Evolutionary conservation across 2,888 invertebrate genomes (phyloP), one percentile per base, ranked within the genome.

Genomic region (Sthenelais limicola): DNA sequence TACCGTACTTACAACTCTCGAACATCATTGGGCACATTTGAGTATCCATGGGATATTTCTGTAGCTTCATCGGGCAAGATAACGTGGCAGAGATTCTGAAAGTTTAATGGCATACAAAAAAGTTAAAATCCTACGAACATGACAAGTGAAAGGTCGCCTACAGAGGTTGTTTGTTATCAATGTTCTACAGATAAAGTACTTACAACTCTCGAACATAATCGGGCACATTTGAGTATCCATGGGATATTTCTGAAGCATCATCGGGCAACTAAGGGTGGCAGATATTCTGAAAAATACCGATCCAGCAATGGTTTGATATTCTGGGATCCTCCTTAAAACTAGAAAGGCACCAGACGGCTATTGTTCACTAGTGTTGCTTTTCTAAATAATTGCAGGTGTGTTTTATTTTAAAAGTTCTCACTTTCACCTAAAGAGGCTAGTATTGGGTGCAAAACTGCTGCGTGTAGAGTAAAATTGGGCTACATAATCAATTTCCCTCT

Each of bases 191-290:
- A 67, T 28, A 38, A 47, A 48, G 67, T 66, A 83, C 84, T 82
- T 76, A 85, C 85, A 85, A 73, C 84, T 83, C 71, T 84, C 83
- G 70, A 85, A 80, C 35, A 81, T 74, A 73, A 85, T 80, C 1
- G 81, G 80, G 68, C 84, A 84, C 15, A 62, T 76, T 71, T 84
- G 84, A 5, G 80, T 78, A 73, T 85, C 85, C 32, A 85, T 74
- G 0, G 85, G 85, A 73, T 83, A 85, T 68, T 84, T 84, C 32
- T 79, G 73, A 21, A 84, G 76, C 35, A 81, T 74, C 85, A 85
- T 85, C 30, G 81, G 78, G 68, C 84, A 85, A 48, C 81, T 80
- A 21, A 82, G 74, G 12, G 79, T 81, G 15, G 80, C 80, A 12
- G 82, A 78, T 30, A 82, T 75, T 72, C 83, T 84, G 78, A 26